Base-by-base conservation (phyloP, 2,113 vertebrate species). In the Protobothrops mucrosquamatus region DNA sequence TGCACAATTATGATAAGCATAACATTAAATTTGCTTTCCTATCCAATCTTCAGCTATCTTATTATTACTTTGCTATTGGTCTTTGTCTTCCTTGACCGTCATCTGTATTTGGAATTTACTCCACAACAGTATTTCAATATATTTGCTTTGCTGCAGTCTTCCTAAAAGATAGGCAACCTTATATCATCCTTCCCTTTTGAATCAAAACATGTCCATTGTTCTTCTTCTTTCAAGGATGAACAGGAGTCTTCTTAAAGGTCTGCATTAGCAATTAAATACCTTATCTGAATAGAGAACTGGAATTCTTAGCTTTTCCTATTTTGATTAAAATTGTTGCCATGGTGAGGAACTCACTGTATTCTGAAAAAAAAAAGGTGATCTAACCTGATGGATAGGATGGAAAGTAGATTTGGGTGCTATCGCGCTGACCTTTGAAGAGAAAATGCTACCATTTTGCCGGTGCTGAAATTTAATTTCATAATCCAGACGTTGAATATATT, bases 251-350 rank as follows among this genome's bases (percentile, higher is more conserved):
- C 95, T 95, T 92, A 92, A 96, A 96, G 93, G 56, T 95, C 55
- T 97, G 51, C 52, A 91, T 94, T 94, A 95, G 92, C 94, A 97
- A 94, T 95, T 96, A 97, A 96, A 97, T 95, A 95, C 85, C 94
- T 96, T 94, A 88, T 95, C 15, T 91, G 93, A 93, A 93, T 34
- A 95, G 89, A 95, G 74, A 95, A 95, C 95, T 95, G 87, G 93
- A 64, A 93, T 94, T 93, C 69, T 81, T 88, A 93, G 29, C 90
- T 92, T 93, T 90, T n/a, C 14, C 34, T 94, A 18, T 93, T 93
- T 89, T 94, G 24, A 90, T 95, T 43, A 92, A 88, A 93, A 86
- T 74, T 9, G 87, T 96, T 95, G 93, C 94, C 94, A 93, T 93
- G 51, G 90, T 94, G 92, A 96, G 93, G 94, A 91, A 88, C 55